Conservation (phyloP, 1,140 invertebrate genomes). For the Sarcophaga peregrina region DNA sequence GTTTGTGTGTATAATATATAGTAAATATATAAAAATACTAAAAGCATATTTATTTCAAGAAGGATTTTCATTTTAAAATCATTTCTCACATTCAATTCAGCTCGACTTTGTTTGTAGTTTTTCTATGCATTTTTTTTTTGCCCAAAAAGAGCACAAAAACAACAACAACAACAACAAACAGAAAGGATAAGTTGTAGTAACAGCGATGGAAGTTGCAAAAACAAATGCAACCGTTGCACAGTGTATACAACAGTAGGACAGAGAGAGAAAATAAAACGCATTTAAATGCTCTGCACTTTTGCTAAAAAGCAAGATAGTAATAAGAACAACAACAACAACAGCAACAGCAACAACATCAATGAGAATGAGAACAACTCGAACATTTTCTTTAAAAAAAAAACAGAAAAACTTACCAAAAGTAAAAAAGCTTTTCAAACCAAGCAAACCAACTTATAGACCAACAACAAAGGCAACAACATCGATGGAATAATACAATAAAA, state of each 20-base stretch:
- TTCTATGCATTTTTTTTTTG: not conserved
- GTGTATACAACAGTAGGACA: too few relatives aligned
- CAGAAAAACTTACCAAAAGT: not conserved
- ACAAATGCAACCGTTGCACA: not conserved
- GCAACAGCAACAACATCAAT: too few relatives aligned
- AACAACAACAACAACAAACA: not conserved
- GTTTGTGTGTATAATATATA: not conserved
- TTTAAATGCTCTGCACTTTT: not conserved
- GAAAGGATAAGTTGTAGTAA: not conserved
- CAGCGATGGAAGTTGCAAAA: not conserved
- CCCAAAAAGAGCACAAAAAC: too few relatives aligned
- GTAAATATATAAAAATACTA: constrained; percentile 5
- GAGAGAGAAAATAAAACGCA: not conserved
- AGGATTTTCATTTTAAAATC: constrained; percentile 7
- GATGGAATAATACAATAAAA: too few relatives aligned
- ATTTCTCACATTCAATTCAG: constrained; percentile 15
- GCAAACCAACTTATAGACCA: not conserved
- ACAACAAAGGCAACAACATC: not conserved
- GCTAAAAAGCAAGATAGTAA: not conserved
- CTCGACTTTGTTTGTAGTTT: not conserved
- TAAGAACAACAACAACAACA: too few relatives aligned
- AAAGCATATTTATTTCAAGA: constrained; percentile 16
- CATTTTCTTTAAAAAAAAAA: not conserved
- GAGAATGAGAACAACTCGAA: not conserved
- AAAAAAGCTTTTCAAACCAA: not conserved